Percentiles rank a stretch among this genome's conserved stretches.
Evolutionary conservation across 2,113 vertebrate species (phyloP).

Genomic region (Gallinago media): DNA sequence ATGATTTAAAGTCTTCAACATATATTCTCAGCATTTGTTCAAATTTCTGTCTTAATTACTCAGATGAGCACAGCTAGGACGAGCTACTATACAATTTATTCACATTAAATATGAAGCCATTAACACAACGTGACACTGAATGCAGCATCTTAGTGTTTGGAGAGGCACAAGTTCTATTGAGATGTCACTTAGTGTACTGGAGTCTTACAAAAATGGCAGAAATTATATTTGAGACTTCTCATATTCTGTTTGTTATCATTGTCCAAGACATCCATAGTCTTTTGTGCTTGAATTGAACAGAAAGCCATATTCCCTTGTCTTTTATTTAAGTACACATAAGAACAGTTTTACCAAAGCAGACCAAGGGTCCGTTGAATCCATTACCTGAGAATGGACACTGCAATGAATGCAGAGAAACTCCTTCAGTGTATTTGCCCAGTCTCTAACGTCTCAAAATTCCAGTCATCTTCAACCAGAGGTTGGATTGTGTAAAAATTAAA

Average conservation of each 20-base stretch:
- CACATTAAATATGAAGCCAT: not conserved
- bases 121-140: not conserved
- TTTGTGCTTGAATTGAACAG: not conserved
- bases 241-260: not conserved
- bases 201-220: not conserved
- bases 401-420: not conserved
- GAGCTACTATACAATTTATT: not conserved
- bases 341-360: not conserved
- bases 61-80: not conserved
- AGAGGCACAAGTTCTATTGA: not conserved
- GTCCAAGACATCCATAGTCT: not conserved
- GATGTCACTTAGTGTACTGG: too few species aligned
- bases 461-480: not conserved
- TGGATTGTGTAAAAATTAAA: not conserved
- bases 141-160: not conserved
- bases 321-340: not conserved
- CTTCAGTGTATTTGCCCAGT: not conserved
- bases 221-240: not conserved
- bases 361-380: not conserved
- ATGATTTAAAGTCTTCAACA: not conserved
- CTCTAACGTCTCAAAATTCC: not conserved
- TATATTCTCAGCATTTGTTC: not conserved
- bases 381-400: rapidly evolving
- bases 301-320: not conserved
- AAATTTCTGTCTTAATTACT: not conserved